Percentiles rank a stretch among this genome's conserved stretches.
Conservation (phyloP, 2,888 invertebrate genomes). For the Drosophila peninsularis region DNA sequence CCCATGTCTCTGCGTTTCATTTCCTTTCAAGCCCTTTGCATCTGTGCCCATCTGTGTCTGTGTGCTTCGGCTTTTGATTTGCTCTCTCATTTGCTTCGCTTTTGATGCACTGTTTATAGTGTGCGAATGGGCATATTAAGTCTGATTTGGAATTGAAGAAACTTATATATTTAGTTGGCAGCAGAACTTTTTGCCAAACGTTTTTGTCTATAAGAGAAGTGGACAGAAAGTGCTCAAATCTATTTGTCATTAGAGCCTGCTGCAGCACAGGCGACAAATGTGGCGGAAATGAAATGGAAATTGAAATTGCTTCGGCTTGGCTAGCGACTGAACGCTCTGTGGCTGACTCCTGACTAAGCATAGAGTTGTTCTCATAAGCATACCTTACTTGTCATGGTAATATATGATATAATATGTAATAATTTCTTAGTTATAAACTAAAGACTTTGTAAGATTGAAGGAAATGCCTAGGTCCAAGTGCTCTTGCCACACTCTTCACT, state of each 20-base stretch:
- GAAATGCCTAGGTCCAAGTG: too few relatives aligned
- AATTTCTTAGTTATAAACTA: too few relatives aligned
- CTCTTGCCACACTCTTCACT: background rate
- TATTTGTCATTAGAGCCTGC: background rate
- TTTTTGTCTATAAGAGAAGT: background rate
- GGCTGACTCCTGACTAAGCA: too few relatives aligned
- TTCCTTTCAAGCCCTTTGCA: background rate
- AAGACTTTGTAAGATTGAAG: too few relatives aligned
- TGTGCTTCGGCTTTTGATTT: slow-evolving; percentile 22
- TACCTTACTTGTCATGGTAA: too few relatives aligned
- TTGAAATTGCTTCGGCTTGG: background rate
- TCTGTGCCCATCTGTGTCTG: slow-evolving; percentile 5
- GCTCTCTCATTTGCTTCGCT: background rate
- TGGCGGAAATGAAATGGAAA: background rate
- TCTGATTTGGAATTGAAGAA: too few relatives aligned
- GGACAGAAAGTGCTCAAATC: background rate
- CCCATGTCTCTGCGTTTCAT: slow-evolving; percentile 31
- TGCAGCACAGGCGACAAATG: slow-evolving; percentile 39
- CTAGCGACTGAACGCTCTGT: background rate
- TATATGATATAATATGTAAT: too few relatives aligned
- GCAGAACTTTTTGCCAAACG: background rate
- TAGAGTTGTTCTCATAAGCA: too few relatives aligned
- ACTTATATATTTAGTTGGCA: too few relatives aligned
- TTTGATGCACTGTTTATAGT: background rate
- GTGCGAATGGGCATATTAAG: background rate